Base-by-base conservation (phyloP, 2,888 invertebrate species). In the Trimorus sp. region DNA sequence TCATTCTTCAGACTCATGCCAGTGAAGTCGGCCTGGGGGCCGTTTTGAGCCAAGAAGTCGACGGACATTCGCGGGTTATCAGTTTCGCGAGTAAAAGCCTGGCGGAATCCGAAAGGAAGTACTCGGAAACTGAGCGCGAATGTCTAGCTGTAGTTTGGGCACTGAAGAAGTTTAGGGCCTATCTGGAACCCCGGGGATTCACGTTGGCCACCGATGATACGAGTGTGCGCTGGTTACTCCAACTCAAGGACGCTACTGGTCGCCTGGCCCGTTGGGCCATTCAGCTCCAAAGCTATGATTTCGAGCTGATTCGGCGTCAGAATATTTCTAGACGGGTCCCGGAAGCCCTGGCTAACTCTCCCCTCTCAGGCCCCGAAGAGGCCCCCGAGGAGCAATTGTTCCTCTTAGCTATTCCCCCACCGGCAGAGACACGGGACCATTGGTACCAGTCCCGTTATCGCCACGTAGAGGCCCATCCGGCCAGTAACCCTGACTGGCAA, bases 161-260 rank as follows among this genome's bases (percentile, higher is more conserved):
- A 0, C 40, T 79, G 0, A 56, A 70, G 15, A 75, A 84, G 12
- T 83, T 84, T 4, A 49, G 80, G 0, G 59, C 59, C 5, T 84
- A 78, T 36, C 53, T 84, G 1, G 84, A 84, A 12, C 78, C 82
- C 0, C 76, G 60, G 12, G 48, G 58, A 7, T 83, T 83, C 48
- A 68, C 40, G 4, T 71, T 83, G 7, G 16, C 81, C 0, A 82
- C 76, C 0, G 71, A 82, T 26, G 68, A 62, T 37, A 73, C 62
- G 69, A 78, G 73, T 51, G 14, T 78, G 9, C 49, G 69, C 8
- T 82, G 75, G 71, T 38, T 82, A 37, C 56, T 54, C 11, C 8
- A 36, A 8, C 12, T 54, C 16, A 54, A 54, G 12, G 26, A 15
- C 8, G 54, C 54, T 6, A 36, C 54, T 11, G 54, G 54, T 54